phyloP scores from a whole-genome alignment of 1,140 invertebrate genomes.

The Elymnias hypermnestra region DNA sequence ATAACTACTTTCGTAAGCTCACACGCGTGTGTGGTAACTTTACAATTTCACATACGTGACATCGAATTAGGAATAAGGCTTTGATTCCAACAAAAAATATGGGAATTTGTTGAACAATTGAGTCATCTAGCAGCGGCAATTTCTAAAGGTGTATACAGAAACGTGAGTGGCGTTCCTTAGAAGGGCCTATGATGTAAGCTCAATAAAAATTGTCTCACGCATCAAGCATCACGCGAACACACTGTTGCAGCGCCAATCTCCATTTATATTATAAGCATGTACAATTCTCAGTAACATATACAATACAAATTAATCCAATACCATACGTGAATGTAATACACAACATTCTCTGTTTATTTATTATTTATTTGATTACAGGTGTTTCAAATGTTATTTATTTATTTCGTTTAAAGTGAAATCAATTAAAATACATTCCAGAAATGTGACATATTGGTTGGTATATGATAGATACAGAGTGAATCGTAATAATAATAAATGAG shows the following conservation, averaged over 20 bases:
- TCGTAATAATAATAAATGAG: too few relatives aligned
- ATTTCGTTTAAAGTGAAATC: too few relatives aligned
- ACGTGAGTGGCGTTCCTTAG: constrained; percentile 46
- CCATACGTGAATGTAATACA: constrained; percentile 22
- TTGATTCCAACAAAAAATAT: constrained; percentile 11
- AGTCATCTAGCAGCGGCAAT: constrained; percentile 27
- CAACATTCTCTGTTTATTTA: constrained; percentile 1
- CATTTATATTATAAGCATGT: constrained; percentile 30
- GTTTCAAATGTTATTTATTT: too few relatives aligned
- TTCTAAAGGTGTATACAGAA: constrained; percentile 31
- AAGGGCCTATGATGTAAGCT: constrained; percentile 33
- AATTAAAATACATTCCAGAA: too few relatives aligned
- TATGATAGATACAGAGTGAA: too few relatives aligned
- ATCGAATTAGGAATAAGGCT: constrained; percentile 8
- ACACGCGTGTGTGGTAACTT: constrained; percentile 7
- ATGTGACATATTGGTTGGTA: too few relatives aligned
- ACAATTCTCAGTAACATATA: constrained; percentile 34
- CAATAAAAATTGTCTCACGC: constrained; percentile 61
- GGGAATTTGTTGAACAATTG: constrained; percentile 21
- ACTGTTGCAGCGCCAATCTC: constrained; percentile 27
- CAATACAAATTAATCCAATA: constrained; percentile 29
- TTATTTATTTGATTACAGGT: background rate
- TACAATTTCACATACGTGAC: constrained; percentile 16
- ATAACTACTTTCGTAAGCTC: constrained; percentile 28
- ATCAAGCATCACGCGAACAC: constrained; percentile 34